These are phyloP conservation scores for Neogobius melanostomus DNA, from an alignment of 2,113 vertebrate genomes.

Conservation along the genomic window DNA sequence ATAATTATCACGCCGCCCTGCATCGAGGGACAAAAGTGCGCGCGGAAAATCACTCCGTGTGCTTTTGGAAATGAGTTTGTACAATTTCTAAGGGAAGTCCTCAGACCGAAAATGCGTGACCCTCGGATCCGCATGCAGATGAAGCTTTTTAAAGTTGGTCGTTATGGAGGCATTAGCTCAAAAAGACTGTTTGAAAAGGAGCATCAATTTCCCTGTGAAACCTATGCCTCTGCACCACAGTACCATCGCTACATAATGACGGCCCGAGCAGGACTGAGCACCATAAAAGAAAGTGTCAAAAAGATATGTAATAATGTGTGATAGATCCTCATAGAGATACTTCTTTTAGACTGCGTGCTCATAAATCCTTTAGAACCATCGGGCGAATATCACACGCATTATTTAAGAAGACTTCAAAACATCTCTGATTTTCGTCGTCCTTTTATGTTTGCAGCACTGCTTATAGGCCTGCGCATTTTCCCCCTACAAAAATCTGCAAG, in stretches of 20 bases:
- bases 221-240: constrained; percentile 42
- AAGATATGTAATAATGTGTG: constrained; percentile 53
- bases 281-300: constrained; percentile 39
- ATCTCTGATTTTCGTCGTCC: constrained; percentile 38
- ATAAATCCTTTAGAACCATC: constrained; percentile 65
- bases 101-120: constrained; percentile 5
- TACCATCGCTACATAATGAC: constrained; percentile 51
- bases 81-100: not conserved
- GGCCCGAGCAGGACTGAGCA: constrained; percentile 46
- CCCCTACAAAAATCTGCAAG: not conserved
- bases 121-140: constrained; percentile 17
- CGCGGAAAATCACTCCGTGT: no score
- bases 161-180: constrained; percentile 24
- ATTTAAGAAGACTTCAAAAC: constrained; percentile 62
- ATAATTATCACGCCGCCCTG: no score
- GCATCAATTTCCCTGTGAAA: constrained; percentile 21
- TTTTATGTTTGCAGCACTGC: constrained; percentile 33
- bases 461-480: not conserved
- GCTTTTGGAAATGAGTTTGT: not conserved
- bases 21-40: no score
- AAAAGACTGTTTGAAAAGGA: constrained; percentile 19
- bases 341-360: constrained; percentile 53
- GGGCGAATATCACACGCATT: constrained; percentile 59
- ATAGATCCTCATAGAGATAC: constrained; percentile 53
- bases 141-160: constrained; percentile 8